Base-by-base conservation (phyloP, 2,113 vertebrate species). In the Caranx melampygus region DNA sequence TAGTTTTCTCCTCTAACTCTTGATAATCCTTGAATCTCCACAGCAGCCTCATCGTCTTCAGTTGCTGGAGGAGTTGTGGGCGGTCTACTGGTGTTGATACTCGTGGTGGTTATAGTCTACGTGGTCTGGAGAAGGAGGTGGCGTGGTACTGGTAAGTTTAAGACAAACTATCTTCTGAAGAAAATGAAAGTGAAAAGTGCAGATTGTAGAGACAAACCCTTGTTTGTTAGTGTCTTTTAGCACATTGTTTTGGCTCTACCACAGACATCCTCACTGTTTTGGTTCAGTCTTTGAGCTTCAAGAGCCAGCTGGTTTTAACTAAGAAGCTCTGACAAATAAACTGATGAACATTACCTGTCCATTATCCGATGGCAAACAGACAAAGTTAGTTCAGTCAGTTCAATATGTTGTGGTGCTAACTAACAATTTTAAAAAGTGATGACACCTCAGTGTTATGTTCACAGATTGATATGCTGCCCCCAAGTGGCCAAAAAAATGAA, bases 51-150 rank as follows among this genome's bases (percentile, higher is more conserved):
- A 4, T 76, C 83, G 16, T 78, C 82, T 1, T 73, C 87, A 12
- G 63, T 72, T 18, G 59, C 84, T 8, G 49, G 60, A 21, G 86
- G 76, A 54, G 16, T 81, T 79, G 64, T 89, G 67, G 9, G 35
- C 11, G 40, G 64, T 8, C 21, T 93, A 4, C 37, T 90, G 31
- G 9, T 91, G 35, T 15, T 93, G 66, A 10, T 93, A 1, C 6
- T 93, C 0, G 13, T 85, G 31, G 4, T 84, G 20, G 47, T 16
- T 13, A 5, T 80, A 4, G 85, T 65, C 58, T 91, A 78, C 54
- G 10, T 91, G 26, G 13, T 92, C 54, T 91, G 91, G 92, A 90
- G 78, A 72, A 90, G 64, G 70, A 87, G 83, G 62, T 52, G 70
- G 45, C 47, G 20, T 18, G 62, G 34, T 20, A 37, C 77, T 18